These are phyloP conservation scores for Altica lythri DNA, from an alignment of 2,888 invertebrate genomes.

Conservation along the genomic window DNA sequence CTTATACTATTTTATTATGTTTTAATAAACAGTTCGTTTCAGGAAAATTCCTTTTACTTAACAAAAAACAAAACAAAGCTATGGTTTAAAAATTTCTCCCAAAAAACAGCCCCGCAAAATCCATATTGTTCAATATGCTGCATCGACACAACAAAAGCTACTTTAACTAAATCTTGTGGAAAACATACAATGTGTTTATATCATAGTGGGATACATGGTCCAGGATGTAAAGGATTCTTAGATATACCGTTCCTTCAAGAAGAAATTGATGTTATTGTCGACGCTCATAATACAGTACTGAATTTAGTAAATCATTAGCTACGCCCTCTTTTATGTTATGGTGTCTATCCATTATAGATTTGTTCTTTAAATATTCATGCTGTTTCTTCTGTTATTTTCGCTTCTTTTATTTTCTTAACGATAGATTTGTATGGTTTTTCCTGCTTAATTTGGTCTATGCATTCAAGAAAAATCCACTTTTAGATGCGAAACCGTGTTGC, in stretches of 20 bases:
- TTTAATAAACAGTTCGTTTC: background rate
- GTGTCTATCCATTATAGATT: too few relatives aligned
- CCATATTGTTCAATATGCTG: conserved; percentile 49
- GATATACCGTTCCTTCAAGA: conserved; percentile 46
- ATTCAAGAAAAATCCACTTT: too few relatives aligned
- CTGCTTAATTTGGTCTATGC: too few relatives aligned
- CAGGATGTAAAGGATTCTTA: conserved; percentile 42
- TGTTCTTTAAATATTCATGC: too few relatives aligned
- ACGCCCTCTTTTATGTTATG: too few relatives aligned
- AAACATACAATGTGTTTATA: conserved; percentile 49
- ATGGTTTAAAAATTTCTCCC: conserved; percentile 33
- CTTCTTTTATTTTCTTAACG: too few relatives aligned
- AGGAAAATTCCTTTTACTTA: conserved; percentile 14
- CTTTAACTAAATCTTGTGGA: conserved; percentile 48
- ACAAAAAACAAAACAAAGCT: conserved; percentile 24
- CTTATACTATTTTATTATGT: conserved; percentile 2
- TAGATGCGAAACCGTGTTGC: conserved; percentile 45
- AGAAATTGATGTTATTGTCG: conserved; percentile 54
- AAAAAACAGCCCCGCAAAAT: conserved; percentile 30
- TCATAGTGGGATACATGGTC: conserved; percentile 36
- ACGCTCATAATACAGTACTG: conserved; percentile 56
- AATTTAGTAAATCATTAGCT: too few relatives aligned
- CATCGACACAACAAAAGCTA: conserved; percentile 39
- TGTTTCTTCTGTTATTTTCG: too few relatives aligned
- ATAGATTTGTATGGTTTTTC: too few relatives aligned